Percentiles rank a stretch among this genome's conserved stretches.
phyloP scores from a whole-genome alignment of 2,797 vertebrate species.

The Phoeniculus purpureus region DNA sequence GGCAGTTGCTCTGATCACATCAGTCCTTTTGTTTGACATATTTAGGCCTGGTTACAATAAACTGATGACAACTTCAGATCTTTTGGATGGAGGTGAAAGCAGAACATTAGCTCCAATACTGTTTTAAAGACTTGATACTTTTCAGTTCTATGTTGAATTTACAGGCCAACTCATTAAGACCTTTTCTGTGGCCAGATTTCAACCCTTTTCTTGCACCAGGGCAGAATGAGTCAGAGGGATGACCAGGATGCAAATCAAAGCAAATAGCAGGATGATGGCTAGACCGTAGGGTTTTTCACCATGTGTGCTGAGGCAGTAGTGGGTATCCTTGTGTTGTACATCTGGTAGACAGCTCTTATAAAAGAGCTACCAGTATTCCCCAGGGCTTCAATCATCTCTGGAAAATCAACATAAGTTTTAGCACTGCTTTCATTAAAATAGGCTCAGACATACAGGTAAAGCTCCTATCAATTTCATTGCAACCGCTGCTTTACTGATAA shows the following conservation, averaged over 20 bases:
- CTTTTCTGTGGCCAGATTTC: not conserved
- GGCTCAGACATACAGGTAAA: not conserved
- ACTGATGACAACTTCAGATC: not conserved
- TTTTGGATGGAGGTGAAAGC: not conserved
- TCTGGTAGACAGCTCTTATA: not conserved
- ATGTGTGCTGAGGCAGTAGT: not conserved
- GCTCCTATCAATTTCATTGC: not conserved
- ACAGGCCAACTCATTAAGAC: not conserved
- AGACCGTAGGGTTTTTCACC: not conserved
- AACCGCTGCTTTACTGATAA: not conserved
- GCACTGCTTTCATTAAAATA: not conserved
- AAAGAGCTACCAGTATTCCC: not conserved
- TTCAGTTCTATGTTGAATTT: not conserved
- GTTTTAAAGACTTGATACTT: not conserved
- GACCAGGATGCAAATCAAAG: not conserved
- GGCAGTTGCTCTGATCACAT: constrained; percentile 19
- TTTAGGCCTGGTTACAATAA: not conserved
- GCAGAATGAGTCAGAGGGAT: not conserved
- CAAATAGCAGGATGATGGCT: not conserved
- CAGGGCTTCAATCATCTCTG: not conserved
- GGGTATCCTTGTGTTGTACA: not conserved
- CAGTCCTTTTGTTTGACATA: not conserved
- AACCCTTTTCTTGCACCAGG: not conserved
- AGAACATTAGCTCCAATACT: not conserved
- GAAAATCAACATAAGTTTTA: constrained; percentile 4